Base-by-base conservation (phyloP, 2,888 invertebrate species). In the Abrostola tripartita region DNA sequence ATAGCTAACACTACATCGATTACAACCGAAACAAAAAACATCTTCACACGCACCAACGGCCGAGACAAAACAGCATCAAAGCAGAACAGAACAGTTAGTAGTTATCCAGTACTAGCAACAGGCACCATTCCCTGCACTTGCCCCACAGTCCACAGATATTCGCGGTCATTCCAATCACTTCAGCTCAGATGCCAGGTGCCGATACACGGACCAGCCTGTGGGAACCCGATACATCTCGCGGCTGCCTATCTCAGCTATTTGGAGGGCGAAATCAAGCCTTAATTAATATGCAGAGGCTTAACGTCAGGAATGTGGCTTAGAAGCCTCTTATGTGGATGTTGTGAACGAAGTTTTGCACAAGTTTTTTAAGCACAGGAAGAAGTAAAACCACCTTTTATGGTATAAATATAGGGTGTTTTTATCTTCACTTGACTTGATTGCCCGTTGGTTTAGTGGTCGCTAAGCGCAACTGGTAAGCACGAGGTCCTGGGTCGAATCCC, bases 151-250 rank as follows among this genome's bases (percentile, higher is more conserved):
- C 73, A 64, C 75, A 81, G 71, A 79, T 81, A 80, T 81, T 80
- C 58, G 70, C 79, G 66, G 77, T 64, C 73, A 76, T 71, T 73
- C 70, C 77, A 76, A 81, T 81, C 81, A 81, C 68, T 77, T 77
- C 52, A 73, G 73, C 71, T 75, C 77, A 75, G 80, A 80, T 80
- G 71, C 61, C 58, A 76, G 61, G 61, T 65, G 63, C 55, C 59
- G 80, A 80, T 80, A 81, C 67, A 68, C 6, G 55, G 53, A 65
- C 58, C 57, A 59, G 70, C 51, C 67, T 73, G 76, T 81, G 81
- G 79, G 79, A 81, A 81, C 81, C 52, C 64, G 65, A 68, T 71
- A 76, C 79, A 66, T 68, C 71, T 75, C 66, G 40, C 56, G 54
- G 35, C 57, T 70, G 71, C 70, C 71, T 76, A 78, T 79, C 77